These are phyloP conservation scores for Nomada fabriciana DNA, from an alignment of 2,888 invertebrate species.

Conservation along the genomic window DNA sequence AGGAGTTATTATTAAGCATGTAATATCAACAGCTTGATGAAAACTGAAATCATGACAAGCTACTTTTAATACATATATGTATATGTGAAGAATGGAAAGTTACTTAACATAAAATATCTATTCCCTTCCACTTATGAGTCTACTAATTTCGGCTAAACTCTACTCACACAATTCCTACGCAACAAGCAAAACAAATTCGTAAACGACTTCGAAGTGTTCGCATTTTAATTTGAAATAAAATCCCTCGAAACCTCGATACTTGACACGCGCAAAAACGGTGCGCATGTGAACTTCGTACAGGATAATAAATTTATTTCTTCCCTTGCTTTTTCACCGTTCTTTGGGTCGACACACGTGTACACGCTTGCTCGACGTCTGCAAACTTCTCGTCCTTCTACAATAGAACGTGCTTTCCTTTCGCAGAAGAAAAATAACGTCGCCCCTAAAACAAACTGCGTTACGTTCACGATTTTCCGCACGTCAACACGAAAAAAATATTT, in stretches of 20 bases:
- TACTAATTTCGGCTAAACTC: too few relatives aligned
- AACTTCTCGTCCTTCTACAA: slow-evolving; percentile 11
- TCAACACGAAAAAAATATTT: neutral
- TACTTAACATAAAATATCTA: too few relatives aligned
- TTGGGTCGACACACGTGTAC: neutral
- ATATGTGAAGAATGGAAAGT: too few relatives aligned
- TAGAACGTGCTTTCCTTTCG: neutral
- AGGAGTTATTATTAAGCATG: too few relatives aligned
- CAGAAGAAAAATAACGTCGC: slow-evolving; percentile 2
- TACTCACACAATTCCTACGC: neutral
- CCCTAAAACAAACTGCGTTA: slow-evolving; percentile 24
- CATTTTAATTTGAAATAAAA: neutral
- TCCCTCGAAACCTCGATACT: neutral
- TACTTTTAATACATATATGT: too few relatives aligned
- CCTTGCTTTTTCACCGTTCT: neutral
- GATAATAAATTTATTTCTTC: slow-evolving; percentile 29
- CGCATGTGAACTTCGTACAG: neutral
- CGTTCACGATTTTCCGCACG: neutral
- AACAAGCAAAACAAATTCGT: neutral
- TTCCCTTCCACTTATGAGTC: too few relatives aligned
- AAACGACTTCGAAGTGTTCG: neutral
- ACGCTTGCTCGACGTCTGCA: neutral
- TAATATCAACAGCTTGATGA: too few relatives aligned
- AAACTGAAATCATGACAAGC: too few relatives aligned
- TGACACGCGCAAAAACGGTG: neutral